phyloP scores from a whole-genome alignment of 2,888 invertebrate species.

The Aleiodes alternator region DNA sequence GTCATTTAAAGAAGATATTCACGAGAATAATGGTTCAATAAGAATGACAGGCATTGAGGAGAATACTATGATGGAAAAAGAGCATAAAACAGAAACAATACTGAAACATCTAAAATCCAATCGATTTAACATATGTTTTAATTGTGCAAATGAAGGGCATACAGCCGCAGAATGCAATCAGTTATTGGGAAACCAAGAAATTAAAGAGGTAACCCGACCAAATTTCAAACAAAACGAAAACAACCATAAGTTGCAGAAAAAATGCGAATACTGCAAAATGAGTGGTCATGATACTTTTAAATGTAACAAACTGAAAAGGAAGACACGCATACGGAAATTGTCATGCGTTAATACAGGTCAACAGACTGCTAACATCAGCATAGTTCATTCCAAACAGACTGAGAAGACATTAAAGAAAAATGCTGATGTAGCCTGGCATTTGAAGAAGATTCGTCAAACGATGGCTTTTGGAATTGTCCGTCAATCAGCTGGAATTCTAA shows the following conservation, averaged over 20 bases:
- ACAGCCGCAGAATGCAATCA: not conserved
- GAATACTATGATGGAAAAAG: not conserved
- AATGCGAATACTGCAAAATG: not conserved
- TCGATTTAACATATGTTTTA: constrained; percentile 3
- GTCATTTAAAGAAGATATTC: not conserved
- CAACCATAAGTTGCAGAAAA: not conserved
- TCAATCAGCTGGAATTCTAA: not conserved
- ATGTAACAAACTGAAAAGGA: not conserved
- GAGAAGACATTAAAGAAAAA: no score
- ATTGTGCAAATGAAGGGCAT: not conserved
- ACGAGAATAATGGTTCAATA: not conserved
- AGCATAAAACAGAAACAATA: not conserved
- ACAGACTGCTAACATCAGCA: not conserved
- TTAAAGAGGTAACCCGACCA: not conserved
- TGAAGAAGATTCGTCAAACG: no score
- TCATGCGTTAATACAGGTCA: not conserved
- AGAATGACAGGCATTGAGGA: not conserved
- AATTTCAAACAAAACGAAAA: not conserved
- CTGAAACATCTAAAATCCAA: not conserved
- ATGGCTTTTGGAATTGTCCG: not conserved
- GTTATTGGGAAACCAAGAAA: not conserved
- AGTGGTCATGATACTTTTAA: not conserved
- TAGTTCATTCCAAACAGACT: no score
- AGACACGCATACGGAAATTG: not conserved
- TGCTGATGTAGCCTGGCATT: no score